phyloP scores from a whole-genome alignment of 2,888 invertebrate genomes.

The Leptinotarsa haldemani region DNA sequence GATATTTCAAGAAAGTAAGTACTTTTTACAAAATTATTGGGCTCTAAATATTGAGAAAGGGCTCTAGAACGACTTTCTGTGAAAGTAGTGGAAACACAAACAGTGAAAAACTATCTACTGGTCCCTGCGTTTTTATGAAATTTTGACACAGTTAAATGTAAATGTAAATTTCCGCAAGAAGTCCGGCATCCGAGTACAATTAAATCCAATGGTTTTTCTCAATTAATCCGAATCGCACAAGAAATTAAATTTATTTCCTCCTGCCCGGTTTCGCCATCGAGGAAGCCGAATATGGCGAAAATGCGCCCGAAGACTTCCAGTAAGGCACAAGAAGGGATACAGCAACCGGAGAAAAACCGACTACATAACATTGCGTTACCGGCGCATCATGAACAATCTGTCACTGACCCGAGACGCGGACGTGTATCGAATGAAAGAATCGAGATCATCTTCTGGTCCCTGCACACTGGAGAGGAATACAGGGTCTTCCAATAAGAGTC shows the following conservation, averaged over 20 bases:
- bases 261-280: conserved; percentile 35
- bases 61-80: too few species aligned
- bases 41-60: too few species aligned
- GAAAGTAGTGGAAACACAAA: too few species aligned
- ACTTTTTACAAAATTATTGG: too few species aligned
- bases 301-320: conserved; percentile 51
- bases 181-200: conserved; percentile 29
- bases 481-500: background rate
- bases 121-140: too few species aligned
- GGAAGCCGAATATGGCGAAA: conserved; percentile 49
- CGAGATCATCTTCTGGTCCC: conserved; percentile 16
- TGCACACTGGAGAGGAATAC: background rate
- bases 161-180: conserved; percentile 15
- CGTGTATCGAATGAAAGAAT: conserved; percentile 53
- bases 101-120: too few species aligned
- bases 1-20: too few species aligned
- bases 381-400: conserved; percentile 60
- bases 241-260: conserved; percentile 41
- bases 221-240: conserved; percentile 40
- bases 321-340: conserved; percentile 48
- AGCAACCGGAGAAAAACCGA: conserved; percentile 52
- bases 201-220: conserved; percentile 37
- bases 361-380: conserved; percentile 54
- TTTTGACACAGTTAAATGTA: too few species aligned
- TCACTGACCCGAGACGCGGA: conserved; percentile 60